Evolutionary conservation across 2,113 vertebrate genomes (phyloP), one percentile per base, ranked within the genome.

Genomic region (Apodemus speciosus): DNA sequence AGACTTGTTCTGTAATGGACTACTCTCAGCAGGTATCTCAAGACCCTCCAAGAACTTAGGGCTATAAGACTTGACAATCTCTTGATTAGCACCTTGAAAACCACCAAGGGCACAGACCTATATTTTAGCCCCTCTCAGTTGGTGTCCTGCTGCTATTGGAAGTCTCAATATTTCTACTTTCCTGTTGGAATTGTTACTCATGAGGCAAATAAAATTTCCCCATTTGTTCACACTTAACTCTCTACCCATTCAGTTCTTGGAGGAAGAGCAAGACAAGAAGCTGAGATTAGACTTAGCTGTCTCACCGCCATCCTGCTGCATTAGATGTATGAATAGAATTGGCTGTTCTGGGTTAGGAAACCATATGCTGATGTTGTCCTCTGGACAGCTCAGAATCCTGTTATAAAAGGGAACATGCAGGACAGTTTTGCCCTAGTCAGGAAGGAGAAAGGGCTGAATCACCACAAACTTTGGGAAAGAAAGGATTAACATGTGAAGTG

Each of bases 261-360:
- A 77, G 30, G 46, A 8, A 9, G 30, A 49, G 46, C 75, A 77
- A 18, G 46, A 77, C 16, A n/a, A n/a, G 76, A 53, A n/a, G 18
- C 9, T n/a, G 76, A 79, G 49, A 53, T 79, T n/a, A 79, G 32
- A 56, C 3, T n/a, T 32, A 3, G 16, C 43, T 73, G 25, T 43
- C 30, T n/a, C 77, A 77, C 49, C 49, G 27, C 49, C 35, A 16
- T 89, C 5, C 32, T 80, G 43, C 43, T 79, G 40, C n/a, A 10
- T 27, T 38, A 75, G 40, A 27, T 0, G 0, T 8, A 0, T 35
- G 56, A 69, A 18, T 38, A 9, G 2, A 35, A 9, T 3, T 46
- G 77, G 35, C 53, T 21, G 7, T 32, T 64, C 32, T 75, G 49
- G 49, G 73, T 14, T 76, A 72, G 56, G 66, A 90, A 88, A 58